A percentile compares a stretch with the other conserved stretches of the same genome.
phyloP scores from a whole-genome alignment of 2,888 invertebrate species.

The Agriopis leucophaearia region DNA sequence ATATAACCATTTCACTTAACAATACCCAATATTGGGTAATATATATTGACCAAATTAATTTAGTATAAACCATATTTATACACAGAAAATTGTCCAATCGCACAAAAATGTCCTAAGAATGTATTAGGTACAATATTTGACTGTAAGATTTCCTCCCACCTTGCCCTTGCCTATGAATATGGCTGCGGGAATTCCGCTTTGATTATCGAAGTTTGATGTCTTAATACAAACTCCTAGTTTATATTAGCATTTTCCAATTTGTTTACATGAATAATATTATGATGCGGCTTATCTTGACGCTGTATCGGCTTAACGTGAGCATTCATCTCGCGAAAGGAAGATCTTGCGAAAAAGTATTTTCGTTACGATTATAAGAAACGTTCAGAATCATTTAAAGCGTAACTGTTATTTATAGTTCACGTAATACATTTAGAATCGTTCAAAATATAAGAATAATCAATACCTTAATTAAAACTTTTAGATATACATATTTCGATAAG shows the following conservation, averaged over 20 bases:
- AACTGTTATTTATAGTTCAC: no score
- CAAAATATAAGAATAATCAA: no score
- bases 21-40: no score
- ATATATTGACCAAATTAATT: not conserved
- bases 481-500: no score
- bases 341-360: not conserved
- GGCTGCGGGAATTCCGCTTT: conserved; percentile 68
- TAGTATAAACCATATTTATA: not conserved
- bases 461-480: no score
- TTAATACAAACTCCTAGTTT: conserved; percentile 67
- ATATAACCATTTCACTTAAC: no score
- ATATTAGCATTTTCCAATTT: conserved; percentile 82
- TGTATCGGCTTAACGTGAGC: conserved; percentile 14
- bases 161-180: conserved; percentile 57
- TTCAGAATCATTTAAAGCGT: no score
- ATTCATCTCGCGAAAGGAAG: conserved; percentile 3
- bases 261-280: conserved; percentile 62
- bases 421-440: no score
- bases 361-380: no score
- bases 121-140: no score
- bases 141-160: conserved; percentile 12
- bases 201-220: conserved; percentile 84
- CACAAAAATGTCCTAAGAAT: no score
- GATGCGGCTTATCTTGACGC: conserved; percentile 27
- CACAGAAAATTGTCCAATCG: not conserved